Evolutionary conservation across 2,888 invertebrate species (phyloP).

Genomic region (Helleia helle): DNA sequence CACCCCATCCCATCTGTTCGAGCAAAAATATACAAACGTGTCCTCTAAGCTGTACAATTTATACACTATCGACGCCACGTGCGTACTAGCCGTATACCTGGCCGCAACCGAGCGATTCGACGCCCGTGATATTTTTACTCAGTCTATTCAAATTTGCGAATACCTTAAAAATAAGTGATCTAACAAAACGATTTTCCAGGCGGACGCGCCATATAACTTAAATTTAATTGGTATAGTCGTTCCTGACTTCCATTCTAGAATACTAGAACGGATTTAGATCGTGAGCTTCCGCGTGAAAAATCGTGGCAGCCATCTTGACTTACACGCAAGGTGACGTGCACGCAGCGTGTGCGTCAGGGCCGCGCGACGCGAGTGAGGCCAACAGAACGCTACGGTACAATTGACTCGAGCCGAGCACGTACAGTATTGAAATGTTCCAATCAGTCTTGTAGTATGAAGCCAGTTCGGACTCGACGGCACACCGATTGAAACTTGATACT

Average conservation of each 20-base stretch:
- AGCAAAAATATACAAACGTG: constrained; percentile 69
- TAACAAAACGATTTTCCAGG: neutral
- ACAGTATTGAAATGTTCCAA: constrained; percentile 55
- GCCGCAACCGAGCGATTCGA: constrained; percentile 8
- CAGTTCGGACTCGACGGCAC: constrained; percentile 45
- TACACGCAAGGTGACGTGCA: too few species aligned
- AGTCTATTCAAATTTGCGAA: constrained; percentile 45
- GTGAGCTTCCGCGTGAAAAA: neutral
- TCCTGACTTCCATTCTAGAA: neutral
- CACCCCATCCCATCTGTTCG: constrained; percentile 45
- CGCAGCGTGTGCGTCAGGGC: too few species aligned
- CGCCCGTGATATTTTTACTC: constrained; percentile 26
- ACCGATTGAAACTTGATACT: constrained; percentile 49
- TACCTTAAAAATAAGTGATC: constrained; percentile 25
- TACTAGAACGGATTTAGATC: neutral
- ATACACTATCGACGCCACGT: constrained; percentile 50
- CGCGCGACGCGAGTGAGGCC: neutral
- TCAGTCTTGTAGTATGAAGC: constrained; percentile 62
- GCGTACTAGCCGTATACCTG: constrained; percentile 28
- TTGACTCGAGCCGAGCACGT: constrained; percentile 55
- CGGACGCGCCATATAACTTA: neutral
- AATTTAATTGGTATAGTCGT: neutral
- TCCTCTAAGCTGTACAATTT: constrained; percentile 65
- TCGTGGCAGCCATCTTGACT: neutral
- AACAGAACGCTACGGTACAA: constrained; percentile 25